Evolutionary conservation across 2,113 vertebrate genomes (phyloP), one percentile per base, ranked within the genome.

Genomic region (Pongo abelii): DNA sequence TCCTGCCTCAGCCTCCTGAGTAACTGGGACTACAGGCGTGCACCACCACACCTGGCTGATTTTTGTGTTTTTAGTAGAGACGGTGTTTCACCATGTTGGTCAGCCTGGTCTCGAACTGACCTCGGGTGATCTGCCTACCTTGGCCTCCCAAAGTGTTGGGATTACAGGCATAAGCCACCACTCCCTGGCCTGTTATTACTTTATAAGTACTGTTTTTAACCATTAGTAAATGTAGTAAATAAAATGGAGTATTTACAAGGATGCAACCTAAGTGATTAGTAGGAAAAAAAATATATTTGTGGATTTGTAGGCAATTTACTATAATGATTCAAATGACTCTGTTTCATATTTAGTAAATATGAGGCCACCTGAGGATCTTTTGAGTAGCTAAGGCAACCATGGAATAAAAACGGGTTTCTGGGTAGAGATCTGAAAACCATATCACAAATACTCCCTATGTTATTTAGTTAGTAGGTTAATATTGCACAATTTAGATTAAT

Each of bases 391-490:
- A 32, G 30, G 17, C 25, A 69, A 72, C 43, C 69, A 38, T 14
- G 50, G 46, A 52, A 35, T 93, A 40, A 78, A 79, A 85, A 70
- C 25, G 3, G n/a, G 78, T n/a, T 84, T 93, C 74, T 2, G 5
- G n/a, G 30, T 32, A n/a, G 86, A 87, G 14, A 67, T 86, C 55
- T 97, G 88, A 80, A 93, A 86, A 84, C 17, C 9, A 0, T 46
- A 50, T 43, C 78, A 95, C 11, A 72, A 70, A 64, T 83, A 22
- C 12, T 70, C 17, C 20, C 5, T 35, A 16, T 64, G 13, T 70
- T 87, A 81, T 46, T 77, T 92, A 81, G 88, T 88, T 86, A 46
- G 81, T 94, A 83, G 61, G 17, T 50, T 92, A 94, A 27, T 35
- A 23, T 43, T 50, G 38, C 25, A 95, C 77, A 55, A 32, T 78